A percentile compares a stretch with the other conserved stretches of the same genome.
Conservation (phyloP, 2,797 vertebrate genomes). For the Pogoniulus pusillus region DNA sequence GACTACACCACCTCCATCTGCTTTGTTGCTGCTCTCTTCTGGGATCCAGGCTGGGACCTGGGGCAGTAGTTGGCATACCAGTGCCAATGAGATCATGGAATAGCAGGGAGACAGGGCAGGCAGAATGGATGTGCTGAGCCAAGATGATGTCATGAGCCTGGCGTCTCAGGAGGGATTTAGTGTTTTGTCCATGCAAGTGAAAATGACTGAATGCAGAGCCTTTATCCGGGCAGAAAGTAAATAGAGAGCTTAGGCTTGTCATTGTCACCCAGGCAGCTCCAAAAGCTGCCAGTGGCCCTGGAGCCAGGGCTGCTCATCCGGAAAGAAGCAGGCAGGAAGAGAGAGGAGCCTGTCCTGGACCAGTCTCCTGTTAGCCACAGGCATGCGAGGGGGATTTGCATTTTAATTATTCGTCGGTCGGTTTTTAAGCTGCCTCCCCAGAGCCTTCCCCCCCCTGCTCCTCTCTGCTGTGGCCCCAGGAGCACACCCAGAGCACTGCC, state of each 20-base stretch:
- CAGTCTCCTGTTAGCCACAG: constrained; percentile 42
- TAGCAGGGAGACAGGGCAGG: background rate
- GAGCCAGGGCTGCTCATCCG: constrained; percentile 50
- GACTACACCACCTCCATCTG: background rate
- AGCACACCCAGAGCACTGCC: background rate
- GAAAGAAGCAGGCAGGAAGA: constrained; percentile 48
- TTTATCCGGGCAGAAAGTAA: constrained; percentile 58
- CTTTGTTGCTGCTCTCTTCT: background rate
- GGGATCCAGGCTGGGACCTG: background rate
- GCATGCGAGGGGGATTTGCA: constrained; percentile 50
- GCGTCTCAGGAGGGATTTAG: constrained; percentile 46
- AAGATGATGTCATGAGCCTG: constrained; percentile 47
- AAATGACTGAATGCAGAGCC: constrained; percentile 15
- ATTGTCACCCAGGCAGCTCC: constrained; percentile 36
- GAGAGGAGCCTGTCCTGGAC: constrained; percentile 23
- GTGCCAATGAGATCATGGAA: background rate
- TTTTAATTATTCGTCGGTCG: constrained; percentile 47
- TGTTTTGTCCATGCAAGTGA: constrained; percentile 51
- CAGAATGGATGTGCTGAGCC: constrained; percentile 49
- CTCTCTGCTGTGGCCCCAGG: background rate
- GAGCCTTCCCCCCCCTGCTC: constrained; percentile 37
- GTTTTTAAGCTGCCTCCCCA: constrained; percentile 51
- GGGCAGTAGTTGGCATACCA: background rate
- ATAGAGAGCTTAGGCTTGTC: constrained; percentile 45
- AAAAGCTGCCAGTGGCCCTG: constrained; percentile 40